A percentile compares a stretch with the other conserved stretches of the same genome.
Conservation (phyloP, 2,113 vertebrate species). For the Hippocampus zosterae region DNA sequence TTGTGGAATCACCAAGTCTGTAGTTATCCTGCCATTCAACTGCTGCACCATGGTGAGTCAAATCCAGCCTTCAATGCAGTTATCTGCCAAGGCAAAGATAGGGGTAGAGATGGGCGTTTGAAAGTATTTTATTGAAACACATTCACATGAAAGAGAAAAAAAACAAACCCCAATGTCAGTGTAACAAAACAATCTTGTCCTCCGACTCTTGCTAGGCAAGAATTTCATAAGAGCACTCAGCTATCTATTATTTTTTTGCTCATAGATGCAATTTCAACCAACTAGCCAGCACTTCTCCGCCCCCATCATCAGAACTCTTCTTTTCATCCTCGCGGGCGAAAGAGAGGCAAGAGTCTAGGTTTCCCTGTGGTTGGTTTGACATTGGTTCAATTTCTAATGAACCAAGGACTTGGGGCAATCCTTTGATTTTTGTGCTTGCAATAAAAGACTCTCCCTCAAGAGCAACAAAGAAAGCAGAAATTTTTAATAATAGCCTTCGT, state of each 20-base stretch:
- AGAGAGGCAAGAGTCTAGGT: constrained; percentile 17
- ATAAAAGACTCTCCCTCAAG: constrained; percentile 17
- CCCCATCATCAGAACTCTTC: constrained; percentile 13
- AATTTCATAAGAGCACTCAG: constrained; percentile 23
- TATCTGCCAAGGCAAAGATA: constrained; percentile 30
- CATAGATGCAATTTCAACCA: constrained; percentile 40
- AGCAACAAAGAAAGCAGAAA: neutral
- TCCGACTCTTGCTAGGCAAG: constrained; percentile 12
- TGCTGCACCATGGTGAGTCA: constrained; percentile 45
- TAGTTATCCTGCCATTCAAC: constrained; percentile 35
- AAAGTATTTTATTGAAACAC: neutral
- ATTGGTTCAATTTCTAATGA: constrained; percentile 4
- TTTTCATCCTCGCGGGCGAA: constrained; percentile 25
- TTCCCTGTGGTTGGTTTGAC: constrained; percentile 1
- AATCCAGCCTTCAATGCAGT: constrained; percentile 27
- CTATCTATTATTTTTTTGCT: constrained; percentile 36
- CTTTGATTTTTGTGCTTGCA: constrained; percentile 20
- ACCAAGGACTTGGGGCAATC: constrained; percentile 16
- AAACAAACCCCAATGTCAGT: constrained; percentile 1
- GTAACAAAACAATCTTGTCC: constrained; percentile 20
- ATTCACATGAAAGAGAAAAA: neutral
- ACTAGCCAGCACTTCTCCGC: constrained; percentile 23
- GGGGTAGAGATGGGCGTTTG: neutral
- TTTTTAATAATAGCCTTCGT: neutral
- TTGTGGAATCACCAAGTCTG: constrained; percentile 30